These are phyloP conservation scores for Ophion ellenae DNA, from an alignment of 2,888 invertebrate genomes.

Conservation along the genomic window DNA sequence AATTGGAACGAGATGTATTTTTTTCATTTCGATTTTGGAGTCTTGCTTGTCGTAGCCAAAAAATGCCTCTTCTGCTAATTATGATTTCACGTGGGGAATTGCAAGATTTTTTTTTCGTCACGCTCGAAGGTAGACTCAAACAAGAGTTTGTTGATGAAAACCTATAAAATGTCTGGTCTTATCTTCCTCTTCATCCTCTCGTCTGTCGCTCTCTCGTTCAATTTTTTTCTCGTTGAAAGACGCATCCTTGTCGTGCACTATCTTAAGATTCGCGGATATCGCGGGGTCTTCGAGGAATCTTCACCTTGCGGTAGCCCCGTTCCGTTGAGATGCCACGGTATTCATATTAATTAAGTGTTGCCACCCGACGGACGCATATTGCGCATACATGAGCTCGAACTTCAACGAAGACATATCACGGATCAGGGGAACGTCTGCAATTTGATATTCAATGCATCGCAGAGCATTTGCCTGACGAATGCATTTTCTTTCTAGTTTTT, in stretches of 20 bases:
- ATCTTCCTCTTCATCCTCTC: background rate
- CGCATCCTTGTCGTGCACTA: conserved; percentile 5
- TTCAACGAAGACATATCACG: background rate
- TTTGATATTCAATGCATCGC: too few species aligned
- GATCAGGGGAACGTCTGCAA: too few species aligned
- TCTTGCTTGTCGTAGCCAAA: too few species aligned
- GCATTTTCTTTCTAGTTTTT: too few species aligned
- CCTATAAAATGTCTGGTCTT: conserved; percentile 10
- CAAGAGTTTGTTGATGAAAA: conserved; percentile 15
- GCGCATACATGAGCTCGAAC: background rate
- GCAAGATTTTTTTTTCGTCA: background rate
- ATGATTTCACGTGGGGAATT: too few species aligned
- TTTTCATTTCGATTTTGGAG: too few species aligned
- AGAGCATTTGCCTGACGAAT: too few species aligned
- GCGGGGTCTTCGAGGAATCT: conserved; percentile 4
- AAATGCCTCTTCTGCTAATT: too few species aligned
- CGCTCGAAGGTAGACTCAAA: too few species aligned
- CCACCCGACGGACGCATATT: background rate
- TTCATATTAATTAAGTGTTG: conserved; percentile 41
- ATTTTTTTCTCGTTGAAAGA: conserved; percentile 27
- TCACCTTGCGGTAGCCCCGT: background rate
- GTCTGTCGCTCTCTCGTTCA: too few species aligned
- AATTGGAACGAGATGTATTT: too few species aligned
- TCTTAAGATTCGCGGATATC: conserved; percentile 21
- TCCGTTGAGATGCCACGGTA: conserved; percentile 10